Base-by-base conservation (phyloP, 2,113 vertebrate species). In the Condylura cristata region DNA sequence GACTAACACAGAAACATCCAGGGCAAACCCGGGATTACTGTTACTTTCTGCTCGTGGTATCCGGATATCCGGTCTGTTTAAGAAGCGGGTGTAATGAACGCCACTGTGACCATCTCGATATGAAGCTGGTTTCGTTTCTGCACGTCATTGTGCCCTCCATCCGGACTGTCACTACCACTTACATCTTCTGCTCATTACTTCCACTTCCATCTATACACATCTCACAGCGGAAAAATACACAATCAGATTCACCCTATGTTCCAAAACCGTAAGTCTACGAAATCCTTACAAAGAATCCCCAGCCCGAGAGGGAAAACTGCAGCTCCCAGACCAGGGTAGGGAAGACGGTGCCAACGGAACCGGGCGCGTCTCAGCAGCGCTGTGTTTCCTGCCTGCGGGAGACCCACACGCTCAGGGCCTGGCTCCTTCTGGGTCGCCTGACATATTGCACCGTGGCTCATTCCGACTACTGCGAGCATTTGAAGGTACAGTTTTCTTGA, bases 1-100 rank as follows among this genome's bases (percentile, higher is more conserved):
- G 66, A 94, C 20, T 95, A 60, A 0, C 0, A 39, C 63, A 88
- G 60, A 93, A 96, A 97, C 97, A 97, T 92, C 88, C 80, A 97
- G 95, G 90, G 76, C 79, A 96, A 93, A 92, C 61, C 16, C 94
- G 81, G 86, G 60, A 96, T 90, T 96, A 96, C 80, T 94, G 95
- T 84, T 78, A 75, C 0, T 76, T 63, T 74, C 80, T 44, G 34
- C 97, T 88, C 87, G 26, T 24, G 88, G 94, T 93, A 76, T 78
- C 72, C 30, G 90, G 39, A n/a, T n/a, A n/a, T n/a, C n/a, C n/a
- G n/a, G 58, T 95, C 82, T 80, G 46, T 74, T 94, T 88, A 71
- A 20, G 79, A 94, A 90, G 93, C 41, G 58, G 46, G 14, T 37
- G 0, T 79, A 93, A 90, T 92, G 89, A 95, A 93, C 78, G 7